phyloP scores from a whole-genome alignment of 2,888 invertebrate genomes.

The Zhuqinia jingwanae region DNA sequence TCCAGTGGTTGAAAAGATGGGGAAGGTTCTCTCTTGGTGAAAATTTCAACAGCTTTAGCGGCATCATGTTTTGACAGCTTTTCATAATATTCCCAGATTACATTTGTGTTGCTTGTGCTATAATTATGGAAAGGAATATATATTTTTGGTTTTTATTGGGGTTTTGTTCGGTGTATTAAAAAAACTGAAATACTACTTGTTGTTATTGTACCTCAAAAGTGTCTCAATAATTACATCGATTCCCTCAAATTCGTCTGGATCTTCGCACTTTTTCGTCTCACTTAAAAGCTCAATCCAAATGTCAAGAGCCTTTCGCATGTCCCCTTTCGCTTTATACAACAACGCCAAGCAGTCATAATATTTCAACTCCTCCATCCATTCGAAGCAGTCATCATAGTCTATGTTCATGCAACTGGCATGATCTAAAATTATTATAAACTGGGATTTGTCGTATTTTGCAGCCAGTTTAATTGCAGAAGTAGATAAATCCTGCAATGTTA shows the following conservation, averaged over 20 bases:
- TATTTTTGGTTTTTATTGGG: too few species aligned
- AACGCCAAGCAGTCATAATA: conserved; percentile 81
- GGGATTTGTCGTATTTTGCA: conserved; percentile 75
- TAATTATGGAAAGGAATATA: not conserved
- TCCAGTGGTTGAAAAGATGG: conserved; percentile 72
- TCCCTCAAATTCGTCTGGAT: conserved; percentile 81
- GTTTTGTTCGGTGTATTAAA: too few species aligned
- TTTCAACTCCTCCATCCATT: conserved; percentile 81
- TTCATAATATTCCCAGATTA: conserved; percentile 78
- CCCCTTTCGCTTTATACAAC: conserved; percentile 81
- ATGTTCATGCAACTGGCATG: conserved; percentile 73
- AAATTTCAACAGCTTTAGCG: conserved; percentile 75
- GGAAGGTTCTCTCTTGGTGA: conserved; percentile 73
- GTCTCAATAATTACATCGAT: conserved; percentile 81
- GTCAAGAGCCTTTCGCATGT: conserved; percentile 81
- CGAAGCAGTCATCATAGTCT: conserved; percentile 81
- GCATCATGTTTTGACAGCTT: conserved; percentile 71
- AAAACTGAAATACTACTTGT: too few species aligned
- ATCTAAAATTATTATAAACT: conserved; percentile 70
- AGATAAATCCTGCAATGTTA: conserved; percentile 75
- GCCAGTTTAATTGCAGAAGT: conserved; percentile 77
- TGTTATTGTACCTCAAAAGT: conserved; percentile 80
- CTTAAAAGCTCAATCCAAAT: conserved; percentile 81
- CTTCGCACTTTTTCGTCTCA: conserved; percentile 80
- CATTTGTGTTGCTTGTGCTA: conserved; percentile 66